Evolutionary conservation across 2,113 vertebrate species (phyloP).

Genomic region (Pluvialis apricaria): DNA sequence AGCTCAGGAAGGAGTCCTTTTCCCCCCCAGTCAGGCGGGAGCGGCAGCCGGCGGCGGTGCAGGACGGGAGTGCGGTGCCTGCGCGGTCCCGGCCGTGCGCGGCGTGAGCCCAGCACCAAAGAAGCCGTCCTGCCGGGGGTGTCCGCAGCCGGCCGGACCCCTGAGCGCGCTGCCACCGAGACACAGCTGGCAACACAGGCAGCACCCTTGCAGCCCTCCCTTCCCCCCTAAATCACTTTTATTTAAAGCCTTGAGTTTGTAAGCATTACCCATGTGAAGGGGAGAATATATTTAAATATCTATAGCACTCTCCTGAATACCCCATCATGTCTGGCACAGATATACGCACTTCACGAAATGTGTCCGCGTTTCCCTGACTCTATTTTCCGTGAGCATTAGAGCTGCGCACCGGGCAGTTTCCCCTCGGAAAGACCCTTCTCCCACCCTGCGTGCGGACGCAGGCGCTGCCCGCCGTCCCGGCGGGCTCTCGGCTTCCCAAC

Average conservation of each 20-base stretch:
- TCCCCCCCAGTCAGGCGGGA: accelerated
- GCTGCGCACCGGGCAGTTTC: accelerated
- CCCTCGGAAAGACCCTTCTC: not conserved
- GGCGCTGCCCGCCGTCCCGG: not conserved
- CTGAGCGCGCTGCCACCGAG: not conserved
- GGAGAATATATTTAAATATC: not conserved
- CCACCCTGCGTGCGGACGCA: not conserved
- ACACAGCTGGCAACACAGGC: too few species aligned
- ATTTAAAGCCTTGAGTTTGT: not conserved
- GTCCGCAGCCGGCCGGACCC: not conserved
- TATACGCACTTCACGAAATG: not conserved
- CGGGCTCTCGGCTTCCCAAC: too few species aligned
- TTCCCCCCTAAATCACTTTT: too few species aligned
- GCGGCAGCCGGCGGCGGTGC: not conserved
- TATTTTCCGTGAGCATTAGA: not conserved
- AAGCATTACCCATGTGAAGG: not conserved
- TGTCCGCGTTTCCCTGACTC: not conserved
- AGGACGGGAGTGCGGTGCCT: accelerated
- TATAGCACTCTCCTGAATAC: not conserved
- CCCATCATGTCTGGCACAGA: not conserved
- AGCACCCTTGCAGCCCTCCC: not conserved
- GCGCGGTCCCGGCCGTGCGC: too few species aligned
- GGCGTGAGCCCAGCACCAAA: not conserved
- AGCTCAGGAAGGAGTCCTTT: not conserved
- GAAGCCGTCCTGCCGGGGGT: not conserved